Evolutionary conservation across 2,113 vertebrate genomes (phyloP), one percentile per base, ranked within the genome.

Genomic region (Nycticryphes semicollaris): DNA sequence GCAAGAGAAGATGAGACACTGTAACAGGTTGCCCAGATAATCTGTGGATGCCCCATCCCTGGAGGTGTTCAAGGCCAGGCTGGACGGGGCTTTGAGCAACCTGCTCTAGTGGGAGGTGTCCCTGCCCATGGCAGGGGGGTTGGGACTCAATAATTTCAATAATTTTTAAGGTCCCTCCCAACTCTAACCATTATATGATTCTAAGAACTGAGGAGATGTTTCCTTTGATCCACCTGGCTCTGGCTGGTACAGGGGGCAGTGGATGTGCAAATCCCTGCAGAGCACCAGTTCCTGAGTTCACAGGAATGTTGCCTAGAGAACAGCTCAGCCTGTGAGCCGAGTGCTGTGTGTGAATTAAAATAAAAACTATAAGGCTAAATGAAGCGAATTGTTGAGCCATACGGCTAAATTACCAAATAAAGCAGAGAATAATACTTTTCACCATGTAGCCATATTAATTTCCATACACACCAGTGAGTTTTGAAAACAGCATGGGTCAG

Each of bases 371-470:
- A 94, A 72, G 67, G 18, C 67, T 67, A 78, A 93, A 66, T 63
- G 28, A 69, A 94, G 30, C 14, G 11, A 87, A 73, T 54, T 87
- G 74, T 79, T 96, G 45, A 82, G 41, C 70, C 60, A 76, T 56
- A 87, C 73, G 63, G 31, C 63, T 88, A 78, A 95, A 94, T 51
- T 87, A 90, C 75, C 33, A 70, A 89, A 72, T 82, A 87, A 84
- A 62, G 57, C 48, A 53, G 90, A 68, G 35, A 59, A 92, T 77
- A 96, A 96, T 96, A 66, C 90, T 93, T 95, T 95, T 96, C 94
- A 95, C 41, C 95, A 94, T 47, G 69, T 72, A 92, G n/a, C 73
- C 21, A 1, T 78, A 91, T 93, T 95, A 70, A 94, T 96, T 86
- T 76, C 74, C n/a, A 16, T 81, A 57, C 57, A 73, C 73, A 63